Conservation (phyloP, 2,113 vertebrate species). For the Hemiprocne comata region DNA sequence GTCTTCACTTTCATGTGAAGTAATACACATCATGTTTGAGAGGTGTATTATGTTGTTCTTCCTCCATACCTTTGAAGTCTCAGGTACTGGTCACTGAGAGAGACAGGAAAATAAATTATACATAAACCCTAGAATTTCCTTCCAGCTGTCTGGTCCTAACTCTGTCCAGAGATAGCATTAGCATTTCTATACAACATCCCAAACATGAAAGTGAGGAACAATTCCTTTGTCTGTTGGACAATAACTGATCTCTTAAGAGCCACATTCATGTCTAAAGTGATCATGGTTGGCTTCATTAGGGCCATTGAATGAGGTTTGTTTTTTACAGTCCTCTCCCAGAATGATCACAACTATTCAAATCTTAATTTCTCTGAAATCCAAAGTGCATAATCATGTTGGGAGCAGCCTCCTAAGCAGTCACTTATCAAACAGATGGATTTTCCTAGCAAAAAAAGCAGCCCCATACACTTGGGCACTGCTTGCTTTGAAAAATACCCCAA, state of each 20-base stretch:
- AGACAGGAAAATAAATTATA: constrained; percentile 7
- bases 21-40: background rate
- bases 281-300: background rate
- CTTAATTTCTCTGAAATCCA: background rate
- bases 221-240: background rate
- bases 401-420: background rate
- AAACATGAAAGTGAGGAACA: background rate
- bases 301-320: background rate
- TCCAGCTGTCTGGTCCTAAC: background rate
- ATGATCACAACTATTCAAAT: background rate
- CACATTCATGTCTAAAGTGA: background rate
- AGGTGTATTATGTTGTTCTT: background rate
- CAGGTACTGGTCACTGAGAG: background rate
- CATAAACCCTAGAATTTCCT: background rate
- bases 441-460: background rate
- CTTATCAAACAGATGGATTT: constrained; percentile 9
- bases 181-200: background rate
- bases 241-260: background rate
- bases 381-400: background rate
- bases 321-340: background rate
- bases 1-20: background rate
- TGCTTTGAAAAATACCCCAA: constrained; percentile 7
- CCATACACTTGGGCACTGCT: background rate
- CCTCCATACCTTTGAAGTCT: background rate
- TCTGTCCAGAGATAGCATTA: background rate